These are phyloP conservation scores for Musca domestica DNA, from an alignment of 1,140 invertebrate species.

Conservation along the genomic window DNA sequence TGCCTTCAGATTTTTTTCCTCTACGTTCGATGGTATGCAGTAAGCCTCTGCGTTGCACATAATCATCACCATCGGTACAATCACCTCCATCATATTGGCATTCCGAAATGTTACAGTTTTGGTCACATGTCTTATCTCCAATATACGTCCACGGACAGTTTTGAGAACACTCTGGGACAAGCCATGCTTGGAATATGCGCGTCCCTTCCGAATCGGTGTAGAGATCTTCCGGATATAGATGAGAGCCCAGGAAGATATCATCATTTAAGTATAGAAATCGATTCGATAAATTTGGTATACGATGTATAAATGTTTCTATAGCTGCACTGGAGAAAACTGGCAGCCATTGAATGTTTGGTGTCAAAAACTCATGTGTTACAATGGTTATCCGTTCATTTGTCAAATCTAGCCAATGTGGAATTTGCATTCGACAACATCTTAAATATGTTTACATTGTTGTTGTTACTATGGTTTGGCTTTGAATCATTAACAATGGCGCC, in stretches of 20 bases:
- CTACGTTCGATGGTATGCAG: background rate
- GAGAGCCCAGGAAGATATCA: slow-evolving; percentile 75
- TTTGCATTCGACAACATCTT: slow-evolving; percentile 84
- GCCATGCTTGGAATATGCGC: slow-evolving; percentile 76
- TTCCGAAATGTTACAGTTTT: slow-evolving; percentile 70
- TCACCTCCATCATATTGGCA: slow-evolving; percentile 78
- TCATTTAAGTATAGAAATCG: slow-evolving; percentile 85
- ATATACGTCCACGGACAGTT: slow-evolving; percentile 78
- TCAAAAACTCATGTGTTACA: slow-evolving; percentile 73
- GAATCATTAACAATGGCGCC: slow-evolving; percentile 4
- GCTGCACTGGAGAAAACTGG: slow-evolving; percentile 82
- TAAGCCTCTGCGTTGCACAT: background rate
- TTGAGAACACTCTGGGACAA: slow-evolving; percentile 72
- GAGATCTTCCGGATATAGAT: slow-evolving; percentile 78
- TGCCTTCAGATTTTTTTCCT: slow-evolving; percentile 29
- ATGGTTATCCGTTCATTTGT: slow-evolving; percentile 67
- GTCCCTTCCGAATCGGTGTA: slow-evolving; percentile 68
- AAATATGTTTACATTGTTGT: slow-evolving; percentile 70
- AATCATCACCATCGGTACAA: slow-evolving; percentile 35
- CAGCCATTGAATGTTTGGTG: slow-evolving; percentile 61
- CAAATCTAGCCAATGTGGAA: slow-evolving; percentile 82
- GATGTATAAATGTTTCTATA: slow-evolving; percentile 67
- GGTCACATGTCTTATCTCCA: slow-evolving; percentile 77
- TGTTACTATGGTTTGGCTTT: slow-evolving; percentile 11
- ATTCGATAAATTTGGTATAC: slow-evolving; percentile 76